Evolutionary conservation across 2,797 vertebrate genomes (phyloP).

Genomic region (Morelia viridis): DNA sequence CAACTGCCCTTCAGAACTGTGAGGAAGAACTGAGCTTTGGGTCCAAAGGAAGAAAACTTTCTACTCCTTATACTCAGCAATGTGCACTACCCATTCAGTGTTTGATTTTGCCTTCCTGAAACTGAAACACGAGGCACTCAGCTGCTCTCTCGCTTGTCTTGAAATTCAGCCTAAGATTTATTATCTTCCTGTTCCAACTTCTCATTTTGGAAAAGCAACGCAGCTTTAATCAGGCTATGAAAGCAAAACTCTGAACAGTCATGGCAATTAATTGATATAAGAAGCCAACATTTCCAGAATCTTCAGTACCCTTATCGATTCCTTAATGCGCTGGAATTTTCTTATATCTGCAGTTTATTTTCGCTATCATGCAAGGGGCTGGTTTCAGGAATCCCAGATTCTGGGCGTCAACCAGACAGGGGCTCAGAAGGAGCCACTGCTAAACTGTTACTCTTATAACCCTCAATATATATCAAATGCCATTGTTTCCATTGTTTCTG

Average conservation of each 20-base stretch:
- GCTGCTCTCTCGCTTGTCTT: background rate
- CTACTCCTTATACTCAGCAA: background rate
- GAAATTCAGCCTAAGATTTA: background rate
- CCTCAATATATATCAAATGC: background rate
- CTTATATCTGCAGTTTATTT: background rate
- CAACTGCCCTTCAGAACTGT: background rate
- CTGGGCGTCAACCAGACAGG: background rate
- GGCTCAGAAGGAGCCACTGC: background rate
- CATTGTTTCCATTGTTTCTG: background rate
- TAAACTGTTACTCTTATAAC: background rate
- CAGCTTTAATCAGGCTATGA: background rate
- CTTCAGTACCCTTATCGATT: background rate
- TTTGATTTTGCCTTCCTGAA: background rate
- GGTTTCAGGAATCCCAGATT: background rate
- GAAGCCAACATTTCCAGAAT: too few species aligned
- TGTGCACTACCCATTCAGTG: background rate
- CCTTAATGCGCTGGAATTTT: background rate
- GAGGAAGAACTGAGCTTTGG: background rate
- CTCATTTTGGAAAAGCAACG: background rate
- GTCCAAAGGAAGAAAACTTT: background rate
- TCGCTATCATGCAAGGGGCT: background rate
- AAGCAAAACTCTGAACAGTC: background rate
- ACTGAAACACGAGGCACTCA: background rate
- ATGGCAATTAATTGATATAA: background rate
- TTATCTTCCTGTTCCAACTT: background rate